Base-by-base conservation (phyloP, 2,797 vertebrate genomes). In the Acomys russatus region DNA sequence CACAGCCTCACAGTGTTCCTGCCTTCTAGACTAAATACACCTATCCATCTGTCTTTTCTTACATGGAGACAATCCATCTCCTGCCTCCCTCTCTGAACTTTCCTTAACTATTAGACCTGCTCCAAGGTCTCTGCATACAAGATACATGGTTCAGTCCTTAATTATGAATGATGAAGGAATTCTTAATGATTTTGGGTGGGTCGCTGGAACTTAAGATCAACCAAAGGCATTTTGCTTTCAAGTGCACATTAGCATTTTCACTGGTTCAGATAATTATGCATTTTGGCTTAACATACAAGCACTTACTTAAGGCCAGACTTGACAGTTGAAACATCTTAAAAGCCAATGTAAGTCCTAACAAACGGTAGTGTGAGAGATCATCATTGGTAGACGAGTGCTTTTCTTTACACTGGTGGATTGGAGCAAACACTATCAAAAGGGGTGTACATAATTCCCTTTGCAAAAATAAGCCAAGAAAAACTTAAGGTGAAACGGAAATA, bases 281-380 rank as follows among this genome's bases (percentile, higher is more conserved):
- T 66, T 92, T 94, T 73, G 35, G 71, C 54, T 82, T 88, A 93
- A 91, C n/a, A 96, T 49, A 92, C 0, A 3, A 66, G 30, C 87
- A 94, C 91, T 95, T 95, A 94, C 66, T 78, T 95, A 94, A 91
- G 76, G 86, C 83, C 77, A 94, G 54, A 76, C 33, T 80, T 33
- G 8, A 33, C 51, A 38, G 54, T 23, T 80, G 83, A 92, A 94
- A 85, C n/a, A 17, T 76, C 88, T 44, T 80, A 51, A 95, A 94
- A 71, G 87, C 94, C 91, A 94, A 97, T 95, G 30, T 85, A 97
- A 93, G 85, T 70, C 66, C 10, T 92, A 44, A 63, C 30, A 51
- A 91, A 95, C 70, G 54, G 70, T 90, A 70, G 44, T 59, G 9
- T 64, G 35, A 94, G 86, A 88, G 28, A 71, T n/a, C 71, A 44